Evolutionary conservation across 1,140 invertebrate genomes (phyloP).

Genomic region (Venturia canescens): DNA sequence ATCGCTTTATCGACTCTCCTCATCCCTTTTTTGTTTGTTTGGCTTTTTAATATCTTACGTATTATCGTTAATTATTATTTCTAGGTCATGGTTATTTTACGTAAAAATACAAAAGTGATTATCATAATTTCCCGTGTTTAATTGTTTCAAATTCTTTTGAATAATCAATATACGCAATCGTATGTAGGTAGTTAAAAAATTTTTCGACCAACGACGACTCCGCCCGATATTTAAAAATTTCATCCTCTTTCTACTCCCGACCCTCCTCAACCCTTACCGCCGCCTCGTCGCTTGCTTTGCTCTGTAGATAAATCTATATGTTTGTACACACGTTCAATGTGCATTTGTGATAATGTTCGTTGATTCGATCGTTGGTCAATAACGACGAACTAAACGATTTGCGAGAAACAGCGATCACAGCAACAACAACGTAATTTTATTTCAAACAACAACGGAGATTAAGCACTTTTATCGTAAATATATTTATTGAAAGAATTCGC

Average conservation of each 20-base stretch:
- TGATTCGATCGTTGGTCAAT: constrained; percentile 31
- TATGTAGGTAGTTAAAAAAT: constrained; percentile 44
- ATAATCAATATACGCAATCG: constrained; percentile 43
- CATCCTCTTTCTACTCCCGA: no score
- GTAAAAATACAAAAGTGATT: constrained; percentile 67
- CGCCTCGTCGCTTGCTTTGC: constrained; percentile 16
- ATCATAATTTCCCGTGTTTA: constrained; percentile 59
- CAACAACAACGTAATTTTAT: background rate
- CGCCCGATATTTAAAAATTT: constrained; percentile 13
- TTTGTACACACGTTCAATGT: background rate
- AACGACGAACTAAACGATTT: background rate
- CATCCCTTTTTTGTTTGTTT: constrained; percentile 46
- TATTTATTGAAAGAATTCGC: no score
- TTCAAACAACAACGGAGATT: background rate
- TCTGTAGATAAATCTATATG: constrained; percentile 11
- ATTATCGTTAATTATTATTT: constrained; percentile 52
- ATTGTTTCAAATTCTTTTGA: constrained; percentile 51
- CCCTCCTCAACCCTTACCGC: no score
- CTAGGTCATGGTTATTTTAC: constrained; percentile 58
- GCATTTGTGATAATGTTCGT: constrained; percentile 20
- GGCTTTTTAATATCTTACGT: constrained; percentile 51
- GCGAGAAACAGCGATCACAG: background rate
- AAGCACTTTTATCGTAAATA: no score
- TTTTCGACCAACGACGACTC: constrained; percentile 23
- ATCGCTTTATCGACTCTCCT: constrained; percentile 47